phyloP scores from a whole-genome alignment of 2,113 vertebrate species.

The Percopsis transmontana region DNA sequence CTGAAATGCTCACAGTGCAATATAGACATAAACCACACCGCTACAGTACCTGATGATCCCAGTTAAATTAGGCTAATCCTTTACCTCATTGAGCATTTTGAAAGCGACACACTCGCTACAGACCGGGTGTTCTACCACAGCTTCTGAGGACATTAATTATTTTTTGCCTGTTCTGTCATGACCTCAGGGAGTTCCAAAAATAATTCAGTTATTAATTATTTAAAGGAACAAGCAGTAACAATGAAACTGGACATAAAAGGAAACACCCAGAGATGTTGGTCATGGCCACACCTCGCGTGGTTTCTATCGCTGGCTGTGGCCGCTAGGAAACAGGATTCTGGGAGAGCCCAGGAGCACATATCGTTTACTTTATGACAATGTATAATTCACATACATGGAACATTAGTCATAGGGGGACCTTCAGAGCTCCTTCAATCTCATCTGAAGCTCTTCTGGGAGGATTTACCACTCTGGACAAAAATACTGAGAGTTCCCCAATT shows the following conservation, averaged over 20 bases:
- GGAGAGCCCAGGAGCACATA: conserved; percentile 34
- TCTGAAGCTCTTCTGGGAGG: background rate
- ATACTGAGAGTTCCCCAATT: background rate
- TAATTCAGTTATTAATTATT: conserved; percentile 59
- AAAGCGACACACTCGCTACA: background rate
- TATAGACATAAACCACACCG: conserved; percentile 30
- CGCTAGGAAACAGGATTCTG: conserved; percentile 46
- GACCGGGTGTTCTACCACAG: background rate
- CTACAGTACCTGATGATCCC: background rate
- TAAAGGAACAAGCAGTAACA: conserved; percentile 60
- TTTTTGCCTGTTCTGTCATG: conserved; percentile 35
- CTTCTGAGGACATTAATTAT: background rate
- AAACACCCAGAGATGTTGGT: conserved; percentile 59
- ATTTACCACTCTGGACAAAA: no score
- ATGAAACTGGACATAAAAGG: conserved; percentile 43
- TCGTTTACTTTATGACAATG: conserved; percentile 36
- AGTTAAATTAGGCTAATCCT: background rate
- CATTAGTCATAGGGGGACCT: conserved; percentile 36
- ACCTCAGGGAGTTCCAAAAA: conserved; percentile 35
- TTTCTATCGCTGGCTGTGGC: conserved; percentile 35
- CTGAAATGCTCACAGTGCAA: conserved; percentile 28
- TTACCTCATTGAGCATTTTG: background rate
- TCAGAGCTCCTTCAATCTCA: conserved; percentile 9
- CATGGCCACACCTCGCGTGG: conserved; percentile 44
- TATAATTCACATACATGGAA: conserved; percentile 53